These are phyloP conservation scores for Triops longicaudatus DNA, from an alignment of 1,140 invertebrate genomes.

Conservation along the genomic window DNA sequence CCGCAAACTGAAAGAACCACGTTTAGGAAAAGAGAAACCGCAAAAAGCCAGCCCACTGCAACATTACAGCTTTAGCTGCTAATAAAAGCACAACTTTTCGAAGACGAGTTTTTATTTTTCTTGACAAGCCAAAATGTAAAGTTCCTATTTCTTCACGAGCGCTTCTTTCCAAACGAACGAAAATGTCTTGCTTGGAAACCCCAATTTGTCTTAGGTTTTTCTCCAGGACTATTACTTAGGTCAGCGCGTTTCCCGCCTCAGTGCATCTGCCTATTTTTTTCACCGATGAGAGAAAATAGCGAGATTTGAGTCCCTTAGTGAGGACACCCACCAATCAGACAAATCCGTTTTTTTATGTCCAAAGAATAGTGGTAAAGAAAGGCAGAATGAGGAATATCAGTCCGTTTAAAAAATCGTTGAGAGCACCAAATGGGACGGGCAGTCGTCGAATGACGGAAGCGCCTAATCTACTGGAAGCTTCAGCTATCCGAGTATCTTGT, in stretches of 20 bases:
- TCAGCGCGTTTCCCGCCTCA: background rate
- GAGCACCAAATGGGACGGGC: background rate
- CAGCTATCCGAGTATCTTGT: background rate
- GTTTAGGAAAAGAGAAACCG: too few species aligned
- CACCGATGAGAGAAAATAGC: background rate
- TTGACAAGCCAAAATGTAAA: too few species aligned
- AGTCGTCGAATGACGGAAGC: background rate
- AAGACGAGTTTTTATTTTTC: too few species aligned
- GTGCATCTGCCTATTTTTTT: background rate
- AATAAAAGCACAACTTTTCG: too few species aligned
- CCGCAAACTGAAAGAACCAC: background rate
- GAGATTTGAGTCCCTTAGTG: background rate
- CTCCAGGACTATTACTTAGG: background rate
- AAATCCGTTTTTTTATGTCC: background rate
- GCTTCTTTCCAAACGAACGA: background rate
- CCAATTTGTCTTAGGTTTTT: background rate
- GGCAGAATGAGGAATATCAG: too few species aligned
- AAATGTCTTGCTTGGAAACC: background rate
- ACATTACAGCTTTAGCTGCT: too few species aligned
- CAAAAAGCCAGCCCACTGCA: too few species aligned
- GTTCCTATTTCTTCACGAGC: too few species aligned
- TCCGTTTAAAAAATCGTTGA: background rate
- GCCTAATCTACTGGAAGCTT: background rate
- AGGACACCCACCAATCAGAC: background rate
- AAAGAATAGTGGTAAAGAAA: too few species aligned